Percentiles rank a stretch among this genome's conserved stretches.
phyloP scores from a whole-genome alignment of 1,140 invertebrate genomes.

The Eueides isabella region DNA sequence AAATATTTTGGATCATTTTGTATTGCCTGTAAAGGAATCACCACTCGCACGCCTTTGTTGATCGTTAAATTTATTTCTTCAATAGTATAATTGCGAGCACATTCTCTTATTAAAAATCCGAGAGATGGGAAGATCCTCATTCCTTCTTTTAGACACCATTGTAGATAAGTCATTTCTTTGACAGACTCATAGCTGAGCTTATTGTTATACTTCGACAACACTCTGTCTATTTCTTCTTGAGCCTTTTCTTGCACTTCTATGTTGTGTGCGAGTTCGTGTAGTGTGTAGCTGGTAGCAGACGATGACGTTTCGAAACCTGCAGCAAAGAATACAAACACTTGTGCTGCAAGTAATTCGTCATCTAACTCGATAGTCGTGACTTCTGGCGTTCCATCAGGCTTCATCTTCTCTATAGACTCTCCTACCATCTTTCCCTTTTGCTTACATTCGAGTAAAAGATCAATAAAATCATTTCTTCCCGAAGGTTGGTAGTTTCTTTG shows the following conservation, averaged over 20 bases:
- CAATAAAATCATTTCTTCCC: neutral
- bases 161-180: constrained; percentile 1
- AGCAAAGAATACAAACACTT: constrained; percentile 2
- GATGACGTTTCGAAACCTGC: neutral
- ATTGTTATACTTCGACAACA: neutral
- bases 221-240: neutral
- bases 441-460: neutral
- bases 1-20: constrained; percentile 83
- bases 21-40: constrained; percentile 44
- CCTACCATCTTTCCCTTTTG: constrained; percentile 1
- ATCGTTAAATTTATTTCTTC: neutral
- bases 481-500: constrained; percentile 19
- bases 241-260: neutral
- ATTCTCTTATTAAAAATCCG: neutral
- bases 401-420: neutral
- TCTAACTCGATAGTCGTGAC: neutral
- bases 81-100: neutral
- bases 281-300: neutral
- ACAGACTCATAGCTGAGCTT: neutral
- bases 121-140: constrained; percentile 1
- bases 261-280: neutral
- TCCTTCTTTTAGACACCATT: neutral
- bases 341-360: neutral
- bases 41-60: neutral
- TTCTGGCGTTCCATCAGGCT: neutral